Evolutionary conservation across 2,888 invertebrate species (phyloP), one percentile per base, ranked within the genome.

Genomic region (Leucania comma): DNA sequence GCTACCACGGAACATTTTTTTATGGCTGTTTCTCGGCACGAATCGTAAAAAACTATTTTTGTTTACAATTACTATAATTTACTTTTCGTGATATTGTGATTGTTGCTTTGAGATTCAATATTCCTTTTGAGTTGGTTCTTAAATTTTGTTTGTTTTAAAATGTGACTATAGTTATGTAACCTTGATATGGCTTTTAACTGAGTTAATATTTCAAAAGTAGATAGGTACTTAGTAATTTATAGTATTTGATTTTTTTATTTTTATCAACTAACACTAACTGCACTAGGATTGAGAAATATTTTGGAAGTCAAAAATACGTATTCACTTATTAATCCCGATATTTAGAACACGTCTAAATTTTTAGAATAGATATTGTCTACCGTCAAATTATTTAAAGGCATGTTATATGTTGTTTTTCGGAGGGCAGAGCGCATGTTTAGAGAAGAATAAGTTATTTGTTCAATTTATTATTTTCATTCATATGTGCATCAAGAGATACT

Each of bases 11-110:
- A 80, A 70, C 62, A 80, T 78, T 75, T 75, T 80, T 82, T 85
- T 85, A 84, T 74, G 72, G 32, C 66, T 57, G 72, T 71, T 82
- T 72, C 71, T 75, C 64, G 72, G 70, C 75, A 63, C 66, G 78
- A 69, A 68, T 70, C 80, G 58, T 80, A 84, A 84, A 72, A 79
- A 80, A 78, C 70, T 78, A 78, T 83, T 84, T 84, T 84, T 80
- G 69, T 80, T 75, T 68, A 78, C 72, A 80, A 82, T 75, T 78
- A 76, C 69, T 71, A 63, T 78, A 75, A 73, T 84, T 78, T 75
- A 51, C 62, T 67, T 62, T 65, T 62, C 54, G 29, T 70, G 62
- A 57, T 68, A 65, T 68, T 64, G 24, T 72, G 81, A 73, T 78
- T 78, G 67, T 58, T 60, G 53, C 35, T 67, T 68, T 65, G 46